A percentile compares a stretch with the other conserved stretches of the same genome.
These are phyloP conservation scores for Lycaena phlaeas DNA, from an alignment of 2,888 invertebrate genomes.

Conservation along the genomic window DNA sequence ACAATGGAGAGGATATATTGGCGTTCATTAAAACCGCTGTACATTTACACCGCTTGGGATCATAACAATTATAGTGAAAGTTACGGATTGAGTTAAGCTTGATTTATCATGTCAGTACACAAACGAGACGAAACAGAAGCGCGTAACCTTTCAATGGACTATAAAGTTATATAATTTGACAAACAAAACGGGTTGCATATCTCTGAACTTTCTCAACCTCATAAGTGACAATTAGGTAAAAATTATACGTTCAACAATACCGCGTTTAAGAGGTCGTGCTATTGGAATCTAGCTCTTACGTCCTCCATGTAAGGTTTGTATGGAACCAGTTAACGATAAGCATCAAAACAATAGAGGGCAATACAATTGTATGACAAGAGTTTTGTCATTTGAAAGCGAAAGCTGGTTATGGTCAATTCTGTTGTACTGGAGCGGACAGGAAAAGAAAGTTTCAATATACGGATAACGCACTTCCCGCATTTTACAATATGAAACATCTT, in stretches of 20 bases:
- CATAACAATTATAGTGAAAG: too few species aligned
- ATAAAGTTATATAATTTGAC: conserved; percentile 3
- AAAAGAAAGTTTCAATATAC: conserved; percentile 3
- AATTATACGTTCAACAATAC: conserved; percentile 30
- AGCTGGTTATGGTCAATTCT: conserved; percentile 6
- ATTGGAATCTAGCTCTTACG: not conserved
- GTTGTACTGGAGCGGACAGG: conserved; percentile 1
- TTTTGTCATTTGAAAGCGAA: conserved; percentile 13
- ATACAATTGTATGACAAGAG: conserved; percentile 15
- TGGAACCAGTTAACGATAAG: conserved; percentile 26
- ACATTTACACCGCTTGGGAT: too few species aligned
- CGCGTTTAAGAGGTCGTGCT: conserved; percentile 13
- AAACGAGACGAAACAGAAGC: too few species aligned
- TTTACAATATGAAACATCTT: too few species aligned
- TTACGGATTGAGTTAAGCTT: not conserved
- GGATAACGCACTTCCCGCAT: too few species aligned
- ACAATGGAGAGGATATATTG: too few species aligned
- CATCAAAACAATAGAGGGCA: conserved; percentile 29
- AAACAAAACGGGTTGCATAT: conserved; percentile 13
- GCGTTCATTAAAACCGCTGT: too few species aligned
- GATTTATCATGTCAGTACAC: too few species aligned
- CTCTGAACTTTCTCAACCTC: conserved; percentile 21
- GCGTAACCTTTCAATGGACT: not conserved
- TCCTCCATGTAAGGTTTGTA: not conserved
- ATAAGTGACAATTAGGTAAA: conserved; percentile 34